A percentile compares a stretch with the other conserved stretches of the same genome.
phyloP scores from a whole-genome alignment of 2,888 invertebrate genomes.

The Mimachlamys varia region DNA sequence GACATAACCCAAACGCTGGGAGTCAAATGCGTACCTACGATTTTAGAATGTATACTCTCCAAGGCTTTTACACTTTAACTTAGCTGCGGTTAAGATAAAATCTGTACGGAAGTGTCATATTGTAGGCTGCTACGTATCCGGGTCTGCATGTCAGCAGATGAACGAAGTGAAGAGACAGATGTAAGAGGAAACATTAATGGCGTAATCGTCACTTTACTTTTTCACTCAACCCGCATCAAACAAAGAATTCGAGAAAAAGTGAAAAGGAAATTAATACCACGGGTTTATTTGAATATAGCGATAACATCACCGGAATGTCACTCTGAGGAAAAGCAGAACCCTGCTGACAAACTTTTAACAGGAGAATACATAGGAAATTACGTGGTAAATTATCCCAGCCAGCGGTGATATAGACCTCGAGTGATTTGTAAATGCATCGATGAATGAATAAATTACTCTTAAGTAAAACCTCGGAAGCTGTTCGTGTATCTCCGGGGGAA shows the following conservation, averaged over 20 bases:
- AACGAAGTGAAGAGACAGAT: not conserved
- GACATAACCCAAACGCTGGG: too few species aligned
- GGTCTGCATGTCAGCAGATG: not conserved
- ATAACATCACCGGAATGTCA: not conserved
- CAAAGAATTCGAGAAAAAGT: not conserved
- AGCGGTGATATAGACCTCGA: not conserved
- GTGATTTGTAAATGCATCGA: not conserved
- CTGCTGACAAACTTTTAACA: not conserved
- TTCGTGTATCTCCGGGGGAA: slow-evolving; percentile 2
- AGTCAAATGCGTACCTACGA: too few species aligned
- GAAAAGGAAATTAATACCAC: slow-evolving; percentile 5
- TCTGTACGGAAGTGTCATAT: too few species aligned
- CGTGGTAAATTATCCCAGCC: not conserved
- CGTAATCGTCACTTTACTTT: not conserved
- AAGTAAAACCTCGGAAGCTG: not conserved
- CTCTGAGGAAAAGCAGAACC: slow-evolving; percentile 20
- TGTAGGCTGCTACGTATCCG: too few species aligned
- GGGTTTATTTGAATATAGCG: slow-evolving; percentile 12
- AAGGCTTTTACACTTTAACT: too few species aligned
- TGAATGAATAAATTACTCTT: slow-evolving; percentile 20
- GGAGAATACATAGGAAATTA: slow-evolving; percentile 27
- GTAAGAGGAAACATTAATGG: not conserved
- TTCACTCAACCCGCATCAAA: not conserved
- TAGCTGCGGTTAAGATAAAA: too few species aligned
- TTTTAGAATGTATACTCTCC: too few species aligned